Base-by-base conservation (phyloP, 2,113 vertebrate species). In the Pelodiscus sinensis region DNA sequence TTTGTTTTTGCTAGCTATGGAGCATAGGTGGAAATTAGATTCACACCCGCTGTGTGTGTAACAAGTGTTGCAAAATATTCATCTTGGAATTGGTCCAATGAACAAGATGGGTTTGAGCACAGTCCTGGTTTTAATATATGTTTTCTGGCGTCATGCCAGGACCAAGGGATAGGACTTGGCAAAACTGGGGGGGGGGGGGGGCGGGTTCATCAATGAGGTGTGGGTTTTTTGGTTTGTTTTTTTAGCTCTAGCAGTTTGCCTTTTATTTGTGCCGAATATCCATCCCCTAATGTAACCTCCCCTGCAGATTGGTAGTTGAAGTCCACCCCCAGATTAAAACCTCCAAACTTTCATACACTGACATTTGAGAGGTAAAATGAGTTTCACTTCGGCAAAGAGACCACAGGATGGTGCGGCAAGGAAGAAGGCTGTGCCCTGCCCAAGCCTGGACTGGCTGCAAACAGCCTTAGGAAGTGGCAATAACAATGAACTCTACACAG, bases 301-400 rank as follows among this genome's bases (percentile, higher is more conserved):
- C 25, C 89, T 91, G 54, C 87, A 90, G 86, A 57, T 88, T 88
- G 82, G 86, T 87, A 84, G 56, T 82, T 58, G 77, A 89, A 65
- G 58, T 92, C 65, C 84, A 75, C 56, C 50, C 87, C 84, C 58
- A 73, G 87, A 0, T 81, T 11, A 68, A 84, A 88, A 92, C 56
- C 13, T 84, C 79, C 58, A 22, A 60, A 31, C 86, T 90, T 90
- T 1, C 1, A 51, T 82, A 54, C 21, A 65, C 84, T 90, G 29
- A 65, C 31, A 65, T 68, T 68, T 68, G 65, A 18, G 29, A 18
- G 15, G 65, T 18, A 68, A 8, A n/a, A n/a, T 8, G 16, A 68
- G 16, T n/a, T n/a, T 68, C 31, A 5, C 65, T 68, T 65, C 16
- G 65, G 65, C 65, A 68, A 68, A 68, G 65, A 35, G 31, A 35